A percentile compares a stretch with the other conserved stretches of the same genome.
Evolutionary conservation across 2,113 vertebrate genomes (phyloP).

Genomic region (Casuarius casuarius): DNA sequence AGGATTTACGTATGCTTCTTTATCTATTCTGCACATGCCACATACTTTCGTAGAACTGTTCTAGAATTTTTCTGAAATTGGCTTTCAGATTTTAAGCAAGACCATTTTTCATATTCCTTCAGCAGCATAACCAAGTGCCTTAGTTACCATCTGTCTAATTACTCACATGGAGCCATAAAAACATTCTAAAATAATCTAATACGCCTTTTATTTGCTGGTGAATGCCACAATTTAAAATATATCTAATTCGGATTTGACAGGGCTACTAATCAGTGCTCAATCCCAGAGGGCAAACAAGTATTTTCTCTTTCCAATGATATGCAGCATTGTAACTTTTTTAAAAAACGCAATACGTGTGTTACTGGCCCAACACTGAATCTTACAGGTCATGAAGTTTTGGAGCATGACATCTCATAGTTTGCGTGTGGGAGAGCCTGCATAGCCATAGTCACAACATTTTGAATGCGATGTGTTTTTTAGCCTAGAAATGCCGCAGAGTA

Average conservation of each 20-base stretch:
- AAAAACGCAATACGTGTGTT: neutral
- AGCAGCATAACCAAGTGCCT: slow-evolving; percentile 21
- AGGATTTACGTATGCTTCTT: neutral
- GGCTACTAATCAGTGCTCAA: neutral
- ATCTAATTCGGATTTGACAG: slow-evolving; percentile 1
- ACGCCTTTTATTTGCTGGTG: neutral
- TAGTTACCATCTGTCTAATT: slow-evolving; percentile 46
- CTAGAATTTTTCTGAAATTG: neutral
- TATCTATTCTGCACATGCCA: neutral
- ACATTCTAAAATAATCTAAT: slow-evolving; percentile 38
- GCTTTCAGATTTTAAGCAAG: slow-evolving; percentile 26
- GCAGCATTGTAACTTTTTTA: neutral
- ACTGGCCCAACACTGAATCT: neutral
- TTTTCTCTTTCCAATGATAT: neutral
- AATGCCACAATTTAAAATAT: neutral
- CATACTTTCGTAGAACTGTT: neutral
- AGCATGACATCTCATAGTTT: neutral
- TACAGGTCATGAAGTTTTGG: neutral
- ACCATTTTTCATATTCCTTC: slow-evolving; percentile 17
- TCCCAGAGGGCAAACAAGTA: neutral
- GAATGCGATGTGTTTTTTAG: slow-evolving; percentile 5
- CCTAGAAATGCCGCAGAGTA: neutral
- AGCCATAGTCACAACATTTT: neutral
- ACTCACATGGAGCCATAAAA: slow-evolving; percentile 42
- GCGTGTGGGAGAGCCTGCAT: neutral